Evolutionary conservation across 2,797 vertebrate species (phyloP), one percentile per base, ranked within the genome.

Genomic region (Sparus aurata): DNA sequence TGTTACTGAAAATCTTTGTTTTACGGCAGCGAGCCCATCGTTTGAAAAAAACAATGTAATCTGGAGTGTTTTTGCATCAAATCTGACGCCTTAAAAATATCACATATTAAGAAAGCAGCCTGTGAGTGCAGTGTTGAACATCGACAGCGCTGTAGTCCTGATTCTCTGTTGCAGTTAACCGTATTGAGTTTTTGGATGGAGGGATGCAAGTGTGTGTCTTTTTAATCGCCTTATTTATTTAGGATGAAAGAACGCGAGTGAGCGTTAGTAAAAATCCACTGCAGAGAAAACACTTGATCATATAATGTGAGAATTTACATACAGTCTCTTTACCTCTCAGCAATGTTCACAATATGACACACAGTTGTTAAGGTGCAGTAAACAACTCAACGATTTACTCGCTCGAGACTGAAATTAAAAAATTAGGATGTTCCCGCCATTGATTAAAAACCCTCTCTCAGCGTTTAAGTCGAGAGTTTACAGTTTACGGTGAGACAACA

Each of bases 341-440:
- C 8, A 38, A n/a, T 65, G 47, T 30, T 4, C 30, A 5, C 30
- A 30, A 5, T 30, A 30, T 30, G 30, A 30, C 30, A 30, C 30
- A 30, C 30, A 30, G 30, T 30, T 30, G 30, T 79, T 58, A 10
- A 23, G n/a, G 9, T 63, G 41, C 3, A 1, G 12, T 41, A 67
- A 61, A 64, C 62, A 68, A 45, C 10, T 60, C 18, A 50, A 58
- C 25, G 66, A 69, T 66, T 63, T 30, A 34, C 45, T 27, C 2
- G 3, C 52, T 72, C 49, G 45, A 45, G n/a, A 59, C 41, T 72
- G 20, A 61, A 69, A 70, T 16, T 16, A 50, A 16, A 34, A 67
- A 65, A 79, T 22, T 27, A 73, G 3, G 18, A 60, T 64, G 23
- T 64, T 68, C 20, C 49, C 16, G 0, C 72, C 52, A 81, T 75